Evolutionary conservation across 2,113 vertebrate genomes (phyloP).

Genomic region (Colaptes auratus): DNA sequence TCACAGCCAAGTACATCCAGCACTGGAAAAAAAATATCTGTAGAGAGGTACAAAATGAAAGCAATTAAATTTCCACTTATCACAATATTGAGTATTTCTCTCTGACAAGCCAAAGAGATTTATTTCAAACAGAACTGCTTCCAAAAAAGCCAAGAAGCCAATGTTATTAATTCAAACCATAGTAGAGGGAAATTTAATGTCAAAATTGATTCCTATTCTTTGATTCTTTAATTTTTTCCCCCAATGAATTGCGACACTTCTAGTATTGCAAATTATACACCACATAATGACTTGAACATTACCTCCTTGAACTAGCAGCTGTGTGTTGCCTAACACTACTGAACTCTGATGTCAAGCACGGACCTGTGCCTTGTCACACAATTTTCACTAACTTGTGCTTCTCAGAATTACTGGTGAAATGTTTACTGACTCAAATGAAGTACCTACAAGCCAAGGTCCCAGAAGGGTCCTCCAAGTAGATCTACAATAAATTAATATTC

Average conservation of each 20-base stretch:
- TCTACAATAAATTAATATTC: neutral
- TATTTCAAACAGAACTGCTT: neutral
- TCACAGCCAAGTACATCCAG: constrained; percentile 23
- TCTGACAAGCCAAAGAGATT: neutral
- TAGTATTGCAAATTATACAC: neutral
- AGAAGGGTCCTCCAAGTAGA: neutral
- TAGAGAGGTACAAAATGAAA: constrained; percentile 37
- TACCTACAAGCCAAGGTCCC: neutral
- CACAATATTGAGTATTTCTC: constrained; percentile 6
- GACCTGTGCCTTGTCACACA: neutral
- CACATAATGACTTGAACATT: neutral
- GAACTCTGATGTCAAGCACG: neutral
- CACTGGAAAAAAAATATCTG: constrained; percentile 14
- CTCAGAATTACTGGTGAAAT: neutral
- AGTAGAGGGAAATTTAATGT: neutral
- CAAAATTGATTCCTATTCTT: neutral
- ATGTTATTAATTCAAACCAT: neutral
- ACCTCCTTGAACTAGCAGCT: neutral
- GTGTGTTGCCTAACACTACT: neutral
- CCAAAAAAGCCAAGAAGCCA: neutral
- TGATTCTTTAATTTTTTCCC: neutral
- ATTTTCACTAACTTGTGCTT: neutral
- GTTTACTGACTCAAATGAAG: neutral
- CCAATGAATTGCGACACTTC: neutral
- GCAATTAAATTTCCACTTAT: constrained; percentile 47